phyloP scores from a whole-genome alignment of 2,888 invertebrate genomes.

The Liopterus haemorrhoidalis region DNA sequence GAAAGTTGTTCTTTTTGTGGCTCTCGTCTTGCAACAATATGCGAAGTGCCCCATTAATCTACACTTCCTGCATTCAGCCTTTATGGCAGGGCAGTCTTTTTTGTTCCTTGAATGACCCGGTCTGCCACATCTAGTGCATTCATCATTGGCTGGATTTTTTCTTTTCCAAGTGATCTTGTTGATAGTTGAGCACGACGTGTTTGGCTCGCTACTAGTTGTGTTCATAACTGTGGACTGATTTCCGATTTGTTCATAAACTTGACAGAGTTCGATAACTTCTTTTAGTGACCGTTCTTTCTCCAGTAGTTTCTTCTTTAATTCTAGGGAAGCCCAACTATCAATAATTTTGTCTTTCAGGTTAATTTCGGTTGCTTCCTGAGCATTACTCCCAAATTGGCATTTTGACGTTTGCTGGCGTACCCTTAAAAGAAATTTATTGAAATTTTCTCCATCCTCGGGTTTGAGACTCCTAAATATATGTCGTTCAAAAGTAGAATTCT shows the following conservation, averaged over 20 bases:
- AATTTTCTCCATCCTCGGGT: constrained; percentile 33
- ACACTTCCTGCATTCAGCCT: constrained; percentile 24
- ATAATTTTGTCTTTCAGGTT: constrained; percentile 13
- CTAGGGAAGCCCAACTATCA: constrained; percentile 15
- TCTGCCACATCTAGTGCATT: constrained; percentile 22
- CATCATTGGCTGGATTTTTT: background rate
- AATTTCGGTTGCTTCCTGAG: constrained; percentile 12
- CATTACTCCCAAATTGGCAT: constrained; percentile 31
- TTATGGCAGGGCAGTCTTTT: constrained; percentile 21
- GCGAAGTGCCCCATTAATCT: constrained; percentile 24
- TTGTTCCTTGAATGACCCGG: constrained; percentile 2
- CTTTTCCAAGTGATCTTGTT: background rate
- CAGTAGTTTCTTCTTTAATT: constrained; percentile 15
- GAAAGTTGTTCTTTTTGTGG: constrained; percentile 10
- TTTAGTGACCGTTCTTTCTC: constrained; percentile 13
- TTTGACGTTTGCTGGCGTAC: constrained; percentile 35
- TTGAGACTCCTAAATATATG: constrained; percentile 35
- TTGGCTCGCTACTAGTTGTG: background rate
- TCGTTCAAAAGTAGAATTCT: constrained; percentile 37
- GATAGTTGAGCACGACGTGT: background rate
- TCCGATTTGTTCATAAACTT: constrained; percentile 45
- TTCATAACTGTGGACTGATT: constrained; percentile 50
- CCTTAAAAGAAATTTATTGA: constrained; percentile 35
- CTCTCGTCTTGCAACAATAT: constrained; percentile 18
- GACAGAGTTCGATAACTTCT: constrained; percentile 19